A percentile compares a stretch with the other conserved stretches of the same genome.
phyloP scores from a whole-genome alignment of 2,113 vertebrate species.

The Hylia prasina region DNA sequence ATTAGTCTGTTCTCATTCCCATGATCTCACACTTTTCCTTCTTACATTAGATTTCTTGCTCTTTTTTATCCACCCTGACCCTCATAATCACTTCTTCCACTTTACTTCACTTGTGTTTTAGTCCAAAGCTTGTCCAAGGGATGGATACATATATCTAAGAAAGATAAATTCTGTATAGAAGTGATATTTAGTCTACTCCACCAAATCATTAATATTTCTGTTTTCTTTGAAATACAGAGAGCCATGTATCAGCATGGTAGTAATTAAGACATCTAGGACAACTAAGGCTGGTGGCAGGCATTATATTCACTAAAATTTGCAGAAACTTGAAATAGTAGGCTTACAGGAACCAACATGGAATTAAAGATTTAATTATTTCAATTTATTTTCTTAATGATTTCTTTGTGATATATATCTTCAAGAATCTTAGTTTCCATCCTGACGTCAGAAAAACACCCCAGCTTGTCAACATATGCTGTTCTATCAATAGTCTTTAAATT shows the following conservation, averaged over 20 bases:
- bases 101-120: neutral
- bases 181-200: neutral
- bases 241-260: neutral
- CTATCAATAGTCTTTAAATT: neutral
- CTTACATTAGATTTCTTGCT: fast-evolving
- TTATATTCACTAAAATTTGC: neutral
- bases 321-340: neutral
- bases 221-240: neutral
- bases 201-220: neutral
- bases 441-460: neutral
- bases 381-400: neutral
- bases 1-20: neutral
- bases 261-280: neutral
- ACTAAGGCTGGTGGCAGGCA: neutral
- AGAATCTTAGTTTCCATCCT: neutral
- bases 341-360: neutral
- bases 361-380: neutral
- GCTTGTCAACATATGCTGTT: neutral
- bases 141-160: neutral
- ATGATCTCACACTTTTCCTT: neutral
- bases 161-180: neutral
- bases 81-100: neutral
- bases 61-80: neutral
- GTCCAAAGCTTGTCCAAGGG: neutral
- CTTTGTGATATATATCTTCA: neutral